Percentiles rank a stretch among this genome's conserved stretches.
Evolutionary conservation across 2,888 invertebrate genomes (phyloP).

Genomic region (Trachelus tabidus): DNA sequence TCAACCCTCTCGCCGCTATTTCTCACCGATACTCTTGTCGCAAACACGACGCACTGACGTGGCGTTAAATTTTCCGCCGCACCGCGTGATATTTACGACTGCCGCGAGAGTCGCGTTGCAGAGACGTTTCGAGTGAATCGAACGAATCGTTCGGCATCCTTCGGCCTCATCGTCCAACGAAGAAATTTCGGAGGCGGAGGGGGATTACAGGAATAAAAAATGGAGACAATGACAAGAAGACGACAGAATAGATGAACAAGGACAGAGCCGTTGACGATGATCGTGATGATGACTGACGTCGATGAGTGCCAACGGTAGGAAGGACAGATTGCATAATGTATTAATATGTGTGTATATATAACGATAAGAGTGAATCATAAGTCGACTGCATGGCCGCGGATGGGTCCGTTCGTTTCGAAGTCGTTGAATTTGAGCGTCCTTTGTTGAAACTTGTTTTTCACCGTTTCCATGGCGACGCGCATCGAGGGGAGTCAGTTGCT

Average conservation of each 20-base stretch:
- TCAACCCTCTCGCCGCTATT: background rate
- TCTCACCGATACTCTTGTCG: background rate
- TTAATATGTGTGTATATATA: background rate
- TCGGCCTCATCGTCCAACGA: background rate
- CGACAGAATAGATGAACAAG: background rate
- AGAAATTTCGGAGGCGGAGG: background rate
- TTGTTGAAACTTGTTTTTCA: background rate
- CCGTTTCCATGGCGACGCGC: background rate
- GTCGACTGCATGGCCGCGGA: background rate
- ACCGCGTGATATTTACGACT: constrained; percentile 25
- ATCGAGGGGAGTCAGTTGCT: background rate
- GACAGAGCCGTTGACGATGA: background rate
- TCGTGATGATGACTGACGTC: background rate
- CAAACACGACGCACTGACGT: constrained; percentile 32
- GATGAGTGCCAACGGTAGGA: background rate
- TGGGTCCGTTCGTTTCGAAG: background rate
- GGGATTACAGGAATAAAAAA: background rate
- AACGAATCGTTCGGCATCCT: background rate
- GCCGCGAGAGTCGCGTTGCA: constrained; percentile 6
- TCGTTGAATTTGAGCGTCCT: background rate
- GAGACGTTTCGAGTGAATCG: background rate
- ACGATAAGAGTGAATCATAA: background rate
- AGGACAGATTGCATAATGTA: background rate
- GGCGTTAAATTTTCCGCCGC: constrained; percentile 41
- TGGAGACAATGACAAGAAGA: background rate